A percentile compares a stretch with the other conserved stretches of the same genome.
These are phyloP conservation scores for Maccullochella peelii DNA, from an alignment of 2,113 vertebrate genomes.

Conservation along the genomic window DNA sequence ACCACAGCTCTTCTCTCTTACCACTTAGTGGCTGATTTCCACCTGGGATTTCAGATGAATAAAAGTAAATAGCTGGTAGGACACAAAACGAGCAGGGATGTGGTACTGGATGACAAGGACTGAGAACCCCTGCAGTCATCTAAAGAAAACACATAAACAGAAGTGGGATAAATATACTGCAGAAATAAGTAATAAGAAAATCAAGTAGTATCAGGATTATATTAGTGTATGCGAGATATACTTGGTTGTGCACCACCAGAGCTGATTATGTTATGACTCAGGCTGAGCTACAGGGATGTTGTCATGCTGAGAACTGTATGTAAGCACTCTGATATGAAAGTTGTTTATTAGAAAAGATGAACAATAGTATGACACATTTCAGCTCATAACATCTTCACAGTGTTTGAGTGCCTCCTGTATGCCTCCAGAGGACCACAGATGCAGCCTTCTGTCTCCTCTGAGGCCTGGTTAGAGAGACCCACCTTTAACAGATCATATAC, in stretches of 20 bases:
- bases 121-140: neutral
- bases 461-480: slow-evolving; percentile 27
- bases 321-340: neutral
- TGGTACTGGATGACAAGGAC: neutral
- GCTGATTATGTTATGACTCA: slow-evolving; percentile 17
- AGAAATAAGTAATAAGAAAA: neutral
- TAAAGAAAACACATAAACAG: neutral
- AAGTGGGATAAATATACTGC: neutral
- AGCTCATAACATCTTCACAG: slow-evolving; percentile 31
- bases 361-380: slow-evolving; percentile 8
- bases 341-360: neutral
- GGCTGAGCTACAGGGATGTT: neutral
- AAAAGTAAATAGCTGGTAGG: neutral
- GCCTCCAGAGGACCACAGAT: slow-evolving; percentile 28
- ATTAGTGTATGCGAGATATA: no score
- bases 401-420: neutral
- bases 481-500: slow-evolving; percentile 54
- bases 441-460: slow-evolving; percentile 45
- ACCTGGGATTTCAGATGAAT: neutral
- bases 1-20: neutral
- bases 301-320: neutral
- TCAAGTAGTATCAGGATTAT: no score
- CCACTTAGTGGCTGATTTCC: neutral
- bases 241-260: neutral
- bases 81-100: neutral